Evolutionary conservation across 1,140 invertebrate genomes (phyloP).

Genomic region (Orussus abietinus): DNA sequence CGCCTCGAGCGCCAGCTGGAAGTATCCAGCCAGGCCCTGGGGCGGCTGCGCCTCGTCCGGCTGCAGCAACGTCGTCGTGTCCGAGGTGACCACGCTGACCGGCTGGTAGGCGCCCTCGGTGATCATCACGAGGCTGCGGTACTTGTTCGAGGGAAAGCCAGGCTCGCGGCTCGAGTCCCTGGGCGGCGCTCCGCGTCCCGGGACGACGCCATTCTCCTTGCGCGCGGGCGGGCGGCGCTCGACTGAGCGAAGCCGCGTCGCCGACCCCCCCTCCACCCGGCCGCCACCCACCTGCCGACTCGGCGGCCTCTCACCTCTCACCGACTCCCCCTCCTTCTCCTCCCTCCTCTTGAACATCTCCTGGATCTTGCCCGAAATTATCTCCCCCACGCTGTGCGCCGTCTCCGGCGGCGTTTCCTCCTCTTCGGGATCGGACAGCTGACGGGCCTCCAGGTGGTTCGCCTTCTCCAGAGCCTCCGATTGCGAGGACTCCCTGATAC

Average conservation of each 20-base stretch:
- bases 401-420: slow-evolving; percentile 21
- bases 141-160: slow-evolving; percentile 57
- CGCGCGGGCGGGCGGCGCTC: slow-evolving; percentile 46
- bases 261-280: slow-evolving; percentile 44
- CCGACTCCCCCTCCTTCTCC: slow-evolving; percentile 24
- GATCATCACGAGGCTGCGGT: slow-evolving; percentile 83
- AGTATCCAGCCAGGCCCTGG: slow-evolving; percentile 43
- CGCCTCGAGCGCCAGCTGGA: slow-evolving; percentile 46
- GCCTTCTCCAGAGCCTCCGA: too few relatives aligned
- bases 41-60: slow-evolving; percentile 40
- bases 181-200: slow-evolving; percentile 22
- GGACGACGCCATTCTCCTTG: slow-evolving; percentile 42
- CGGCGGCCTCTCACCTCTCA: slow-evolving; percentile 46
- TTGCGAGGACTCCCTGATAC: too few relatives aligned
- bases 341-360: slow-evolving; percentile 35
- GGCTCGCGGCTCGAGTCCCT: slow-evolving; percentile 21
- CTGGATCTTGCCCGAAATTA: slow-evolving; percentile 35
- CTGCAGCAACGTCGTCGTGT: slow-evolving; percentile 67
- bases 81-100: slow-evolving; percentile 68
- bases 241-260: slow-evolving; percentile 46
- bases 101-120: slow-evolving; percentile 65
- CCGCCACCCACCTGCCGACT: slow-evolving; percentile 52
- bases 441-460: too few relatives aligned
- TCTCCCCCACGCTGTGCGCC: slow-evolving; percentile 22
- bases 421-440: slow-evolving; percentile 14